These are phyloP conservation scores for Drosophila simulans DNA, from an alignment of 1,140 invertebrate species.

Conservation along the genomic window DNA sequence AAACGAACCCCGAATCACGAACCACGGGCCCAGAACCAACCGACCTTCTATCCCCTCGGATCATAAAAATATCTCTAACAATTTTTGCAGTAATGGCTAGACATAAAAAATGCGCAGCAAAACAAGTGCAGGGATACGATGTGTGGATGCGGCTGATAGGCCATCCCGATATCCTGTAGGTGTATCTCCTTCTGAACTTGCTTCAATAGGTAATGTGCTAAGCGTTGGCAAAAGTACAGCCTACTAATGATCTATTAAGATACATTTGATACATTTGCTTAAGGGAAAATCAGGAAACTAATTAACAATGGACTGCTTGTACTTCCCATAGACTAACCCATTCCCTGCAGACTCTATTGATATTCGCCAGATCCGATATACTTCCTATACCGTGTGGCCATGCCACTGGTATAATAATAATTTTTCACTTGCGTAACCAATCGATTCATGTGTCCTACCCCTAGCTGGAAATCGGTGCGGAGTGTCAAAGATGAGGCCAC, in stretches of 20 bases:
- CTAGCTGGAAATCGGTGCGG: constrained; percentile 39
- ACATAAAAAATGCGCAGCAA: constrained; percentile 76
- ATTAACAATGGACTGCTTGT: too few relatives aligned
- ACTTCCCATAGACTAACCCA: too few relatives aligned
- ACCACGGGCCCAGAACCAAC: constrained; percentile 13
- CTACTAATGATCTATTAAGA: too few relatives aligned
- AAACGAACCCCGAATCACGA: constrained; percentile 23
- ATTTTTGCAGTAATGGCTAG: constrained; percentile 74
- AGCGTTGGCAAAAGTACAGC: too few relatives aligned
- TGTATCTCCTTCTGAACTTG: neutral
- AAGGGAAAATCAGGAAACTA: too few relatives aligned
- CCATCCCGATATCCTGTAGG: constrained; percentile 7
- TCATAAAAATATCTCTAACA: constrained; percentile 71
- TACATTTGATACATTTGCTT: too few relatives aligned
- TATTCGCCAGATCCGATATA: constrained; percentile 2
- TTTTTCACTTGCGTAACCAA: constrained; percentile 83
- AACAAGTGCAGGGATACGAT: constrained; percentile 35
- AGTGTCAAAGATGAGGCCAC: constrained; percentile 82
- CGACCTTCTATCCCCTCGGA: constrained; percentile 21
- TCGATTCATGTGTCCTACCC: constrained; percentile 72
- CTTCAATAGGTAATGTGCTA: too few relatives aligned
- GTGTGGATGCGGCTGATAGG: neutral
- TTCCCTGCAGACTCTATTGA: neutral
- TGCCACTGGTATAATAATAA: constrained; percentile 56
- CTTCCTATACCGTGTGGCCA: constrained; percentile 14